Evolutionary conservation across 2,113 vertebrate species (phyloP).

Genomic region (Geococcyx californianus): DNA sequence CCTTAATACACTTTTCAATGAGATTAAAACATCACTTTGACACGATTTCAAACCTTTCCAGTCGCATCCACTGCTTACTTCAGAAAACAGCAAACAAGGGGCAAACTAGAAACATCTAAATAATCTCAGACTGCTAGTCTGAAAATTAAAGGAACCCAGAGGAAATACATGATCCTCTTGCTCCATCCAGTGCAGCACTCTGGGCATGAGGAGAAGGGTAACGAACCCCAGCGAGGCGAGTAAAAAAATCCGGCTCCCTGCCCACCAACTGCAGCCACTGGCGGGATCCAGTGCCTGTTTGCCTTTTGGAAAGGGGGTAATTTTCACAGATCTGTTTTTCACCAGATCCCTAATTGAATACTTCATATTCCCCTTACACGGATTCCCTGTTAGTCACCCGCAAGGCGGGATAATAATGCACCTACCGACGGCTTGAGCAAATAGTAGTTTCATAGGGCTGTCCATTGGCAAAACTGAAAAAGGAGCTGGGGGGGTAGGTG

Average conservation of each 20-base stretch:
- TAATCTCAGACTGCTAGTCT: neutral
- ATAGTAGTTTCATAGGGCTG: neutral
- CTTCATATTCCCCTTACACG: neutral
- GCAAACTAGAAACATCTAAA: slow-evolving; percentile 1
- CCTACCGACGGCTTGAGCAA: neutral
- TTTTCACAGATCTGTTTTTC: neutral
- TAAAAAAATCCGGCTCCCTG: neutral
- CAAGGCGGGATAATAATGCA: neutral
- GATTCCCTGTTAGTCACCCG: neutral
- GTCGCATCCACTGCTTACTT: slow-evolving; percentile 44
- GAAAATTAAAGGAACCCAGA: neutral
- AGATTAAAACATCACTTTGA: slow-evolving; percentile 86
- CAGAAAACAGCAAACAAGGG: slow-evolving; percentile 51
- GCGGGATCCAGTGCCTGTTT: neutral
- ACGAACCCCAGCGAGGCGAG: neutral
- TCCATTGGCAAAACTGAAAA: neutral
- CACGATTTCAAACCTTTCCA: slow-evolving; percentile 70
- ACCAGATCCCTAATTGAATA: neutral
- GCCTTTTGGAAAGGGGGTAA: neutral
- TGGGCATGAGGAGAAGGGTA: neutral
- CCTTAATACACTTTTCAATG: slow-evolving; percentile 78
- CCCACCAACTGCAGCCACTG: neutral
- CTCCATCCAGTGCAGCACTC: neutral
- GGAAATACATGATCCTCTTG: neutral
- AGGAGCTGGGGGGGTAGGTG: neutral